Conservation (phyloP, 1,140 invertebrate species). For the Hermetia illucens region DNA sequence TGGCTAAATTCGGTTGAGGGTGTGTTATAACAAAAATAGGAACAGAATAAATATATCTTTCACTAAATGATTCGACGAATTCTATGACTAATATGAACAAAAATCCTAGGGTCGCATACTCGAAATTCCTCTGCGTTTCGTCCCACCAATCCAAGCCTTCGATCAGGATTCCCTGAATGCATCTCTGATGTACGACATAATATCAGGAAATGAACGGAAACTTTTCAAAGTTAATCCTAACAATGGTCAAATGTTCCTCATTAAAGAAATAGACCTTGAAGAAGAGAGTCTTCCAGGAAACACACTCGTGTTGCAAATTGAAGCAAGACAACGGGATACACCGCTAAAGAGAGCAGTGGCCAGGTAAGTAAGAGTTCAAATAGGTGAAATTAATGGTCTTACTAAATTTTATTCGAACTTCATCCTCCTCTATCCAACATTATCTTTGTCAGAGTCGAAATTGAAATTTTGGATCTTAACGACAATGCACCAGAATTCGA, state of each 20-base stretch:
- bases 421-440: no score
- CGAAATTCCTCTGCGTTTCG: conserved; percentile 49
- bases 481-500: conserved; percentile 76
- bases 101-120: no score
- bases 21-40: no score
- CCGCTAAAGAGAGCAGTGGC: conserved; percentile 56
- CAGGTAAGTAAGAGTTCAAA: no score
- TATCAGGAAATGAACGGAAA: conserved; percentile 56
- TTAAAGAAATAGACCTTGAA: conserved; percentile 67
- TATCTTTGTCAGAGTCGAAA: conserved; percentile 40
- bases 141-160: conserved; percentile 54
- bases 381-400: no score
- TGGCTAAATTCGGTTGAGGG: no score
- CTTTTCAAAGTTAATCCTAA: conserved; percentile 54
- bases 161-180: conserved; percentile 61
- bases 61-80: no score
- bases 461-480: conserved; percentile 67
- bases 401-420: no score
- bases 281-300: conserved; percentile 51
- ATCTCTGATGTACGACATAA: conserved; percentile 54
- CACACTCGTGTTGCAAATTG: conserved; percentile 60
- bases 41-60: no score
- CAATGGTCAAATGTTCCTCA: conserved; percentile 60
- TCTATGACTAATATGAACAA: no score
- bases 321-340: conserved; percentile 62